phyloP scores from a whole-genome alignment of 2,113 vertebrate genomes.

The Azemiops feae region DNA sequence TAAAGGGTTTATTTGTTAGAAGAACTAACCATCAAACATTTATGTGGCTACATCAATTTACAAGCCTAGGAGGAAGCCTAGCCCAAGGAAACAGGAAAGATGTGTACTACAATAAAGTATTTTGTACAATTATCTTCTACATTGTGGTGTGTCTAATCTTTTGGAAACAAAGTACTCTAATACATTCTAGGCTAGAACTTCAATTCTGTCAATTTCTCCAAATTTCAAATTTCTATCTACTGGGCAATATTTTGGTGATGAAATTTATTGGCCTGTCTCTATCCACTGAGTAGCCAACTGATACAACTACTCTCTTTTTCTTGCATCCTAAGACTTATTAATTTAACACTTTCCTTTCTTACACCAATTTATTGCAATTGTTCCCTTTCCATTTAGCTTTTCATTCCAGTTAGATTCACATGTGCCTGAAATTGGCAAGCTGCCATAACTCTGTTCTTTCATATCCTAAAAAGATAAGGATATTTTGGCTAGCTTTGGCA shows the following conservation, averaged over 20 bases:
- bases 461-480: neutral
- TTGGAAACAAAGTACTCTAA: too few species aligned
- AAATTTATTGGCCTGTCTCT: neutral
- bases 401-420: slow-evolving; percentile 38
- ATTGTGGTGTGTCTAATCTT: neutral
- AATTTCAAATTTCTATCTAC: neutral
- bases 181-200: neutral
- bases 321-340: neutral
- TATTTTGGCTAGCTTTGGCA: neutral
- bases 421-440: slow-evolving; percentile 35
- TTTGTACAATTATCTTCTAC: neutral
- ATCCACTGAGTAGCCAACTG: neutral
- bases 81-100: neutral
- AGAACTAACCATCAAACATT: neutral
- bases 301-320: neutral
- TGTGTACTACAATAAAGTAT: neutral
- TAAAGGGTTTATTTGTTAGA: neutral
- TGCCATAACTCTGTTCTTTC: neutral
- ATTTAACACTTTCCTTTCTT: neutral
- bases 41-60: neutral
- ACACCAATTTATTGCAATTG: neutral
- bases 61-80: neutral
- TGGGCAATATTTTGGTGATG: neutral
- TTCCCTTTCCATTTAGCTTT: slow-evolving; percentile 26
- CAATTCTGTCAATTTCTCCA: neutral